Base-by-base conservation (phyloP, 2,113 vertebrate species). In the Labrus mixtus region DNA sequence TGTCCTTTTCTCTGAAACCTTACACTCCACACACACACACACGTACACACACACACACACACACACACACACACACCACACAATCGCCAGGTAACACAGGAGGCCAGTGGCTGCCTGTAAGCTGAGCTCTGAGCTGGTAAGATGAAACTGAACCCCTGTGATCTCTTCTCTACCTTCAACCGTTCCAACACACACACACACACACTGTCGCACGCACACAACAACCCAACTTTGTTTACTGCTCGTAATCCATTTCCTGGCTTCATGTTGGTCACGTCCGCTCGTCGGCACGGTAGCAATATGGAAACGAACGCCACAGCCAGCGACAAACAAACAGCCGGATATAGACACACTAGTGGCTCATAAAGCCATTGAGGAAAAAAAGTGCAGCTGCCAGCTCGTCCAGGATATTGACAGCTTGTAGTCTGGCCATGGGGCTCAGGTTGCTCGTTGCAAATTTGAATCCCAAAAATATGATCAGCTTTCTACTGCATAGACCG, bases 241-340 rank as follows among this genome's bases (percentile, higher is more conserved):
- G 68, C 80, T 88, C 55, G 68, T 84, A 89, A 90, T 90, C 83
- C 87, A 86, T 89, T 92, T 94, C 92, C 93, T 93, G 85, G 84
- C 79, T 73, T 67, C 59, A 48, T 6, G 68, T 70, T 43, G 64
- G 86, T 83, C 83, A 87, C 86, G 89, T 92, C 91, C 86, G 64
- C 85, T 82, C 53, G 71, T 58, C 0, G 20, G 58, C 56, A 65
- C 25, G 12, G 23, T 68, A 68, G 55, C 37, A 16, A 67, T 72
- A 80, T 29, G 59, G 45, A 76, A 68, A 77, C 23, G 10, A 75
- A 67, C 53, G 60, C 62, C 58, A 53, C 33, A 37, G 23, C 16
- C 20, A 51, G 66, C 5, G 37, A 37, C 62, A 57, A 75, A 68
- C 65, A 79, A 87, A 81, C 82, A 60, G 48, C 56, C 68, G 3